phyloP scores from a whole-genome alignment of 2,888 invertebrate species.

The Cheilosia impressa region DNA sequence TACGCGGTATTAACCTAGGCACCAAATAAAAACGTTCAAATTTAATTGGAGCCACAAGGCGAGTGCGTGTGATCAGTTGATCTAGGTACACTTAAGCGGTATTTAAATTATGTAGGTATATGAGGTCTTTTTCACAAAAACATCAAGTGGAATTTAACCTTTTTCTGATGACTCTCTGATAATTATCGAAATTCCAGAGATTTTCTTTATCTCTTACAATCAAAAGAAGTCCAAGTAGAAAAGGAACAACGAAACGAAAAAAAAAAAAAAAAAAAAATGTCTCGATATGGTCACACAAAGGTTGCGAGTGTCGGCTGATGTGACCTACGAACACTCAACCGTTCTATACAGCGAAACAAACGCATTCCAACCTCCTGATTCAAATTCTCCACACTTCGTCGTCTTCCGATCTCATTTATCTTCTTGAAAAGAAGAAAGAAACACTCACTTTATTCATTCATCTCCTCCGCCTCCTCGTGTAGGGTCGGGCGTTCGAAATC shows the following conservation, averaged over 20 bases:
- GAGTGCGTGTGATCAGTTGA: conserved; percentile 37
- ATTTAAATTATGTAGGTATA: conserved; percentile 63
- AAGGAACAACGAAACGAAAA: no score
- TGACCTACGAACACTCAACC: conserved; percentile 72
- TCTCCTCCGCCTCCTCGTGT: conserved; percentile 62
- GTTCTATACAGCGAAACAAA: conserved; percentile 56
- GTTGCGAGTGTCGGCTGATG: conserved; percentile 68
- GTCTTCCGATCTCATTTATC: conserved; percentile 76
- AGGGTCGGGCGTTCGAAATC: conserved; percentile 23
- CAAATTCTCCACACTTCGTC: conserved; percentile 75
- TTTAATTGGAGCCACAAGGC: conserved; percentile 58
- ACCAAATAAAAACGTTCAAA: conserved; percentile 57
- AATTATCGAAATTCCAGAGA: conserved; percentile 74
- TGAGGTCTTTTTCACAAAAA: conserved; percentile 40
- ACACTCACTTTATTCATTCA: conserved; percentile 75
- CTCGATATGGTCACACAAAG: conserved; percentile 72
- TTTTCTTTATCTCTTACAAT: conserved; percentile 73
- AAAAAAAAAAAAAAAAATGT: conserved; percentile 49
- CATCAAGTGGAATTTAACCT: conserved; percentile 74
- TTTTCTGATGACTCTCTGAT: conserved; percentile 73
- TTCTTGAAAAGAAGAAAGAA: conserved; percentile 74
- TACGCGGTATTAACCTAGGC: conserved; percentile 51
- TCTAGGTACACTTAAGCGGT: conserved; percentile 43
- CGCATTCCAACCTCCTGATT: conserved; percentile 75
- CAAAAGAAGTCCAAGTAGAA: conserved; percentile 30